Base-by-base conservation (phyloP, 2,797 vertebrate genomes). In the Mycteria americana region DNA sequence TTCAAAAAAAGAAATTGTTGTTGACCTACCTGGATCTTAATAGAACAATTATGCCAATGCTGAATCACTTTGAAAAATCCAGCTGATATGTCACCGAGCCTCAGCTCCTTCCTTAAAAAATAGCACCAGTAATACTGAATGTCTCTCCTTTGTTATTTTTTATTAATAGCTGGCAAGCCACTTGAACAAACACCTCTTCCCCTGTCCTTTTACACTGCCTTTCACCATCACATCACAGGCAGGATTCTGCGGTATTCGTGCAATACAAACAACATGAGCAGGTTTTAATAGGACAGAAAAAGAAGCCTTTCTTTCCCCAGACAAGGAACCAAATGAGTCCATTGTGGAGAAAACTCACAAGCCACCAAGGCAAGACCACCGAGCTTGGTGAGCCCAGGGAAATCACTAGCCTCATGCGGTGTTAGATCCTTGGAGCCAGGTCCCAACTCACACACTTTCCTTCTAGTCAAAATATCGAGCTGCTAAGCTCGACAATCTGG, bases 11-110 rank as follows among this genome's bases (percentile, higher is more conserved):
- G 7, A 50, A 92, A n/a, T 19, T 68, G 63, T 41, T 82, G 68
- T 59, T 79, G 51, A 76, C 56, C 46, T 77, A 25, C 37, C 51
- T 70, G 41, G 25, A 37, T 57, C 37, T 56, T 80, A 88, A 86
- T 27, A 88, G 31, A 92, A 70, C 46, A 85, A 78, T 24, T 82
- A 64, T 11, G 23, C 39, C 30, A 64, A 27, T 31, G 33, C 48
- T 93, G 83, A 95, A 86, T 88, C 62, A 73, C 30, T 86, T 68
- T 2, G 28, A 69, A 95, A 95, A 93, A 79, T 28, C 30, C 59
- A 65, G 17, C 7, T 64, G 43, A 78, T 57, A 59, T 1, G 7
- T 62, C 69, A 81, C 63, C 18, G 6, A 35, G 35, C 41, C 51
- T 85, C 59, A 79, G 4, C 19, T 86, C 18, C 8, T 8, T 59